Evolutionary conservation across 2,797 vertebrate genomes (phyloP), one percentile per base, ranked within the genome.

Genomic region (Chelidonichthys spinosus): DNA sequence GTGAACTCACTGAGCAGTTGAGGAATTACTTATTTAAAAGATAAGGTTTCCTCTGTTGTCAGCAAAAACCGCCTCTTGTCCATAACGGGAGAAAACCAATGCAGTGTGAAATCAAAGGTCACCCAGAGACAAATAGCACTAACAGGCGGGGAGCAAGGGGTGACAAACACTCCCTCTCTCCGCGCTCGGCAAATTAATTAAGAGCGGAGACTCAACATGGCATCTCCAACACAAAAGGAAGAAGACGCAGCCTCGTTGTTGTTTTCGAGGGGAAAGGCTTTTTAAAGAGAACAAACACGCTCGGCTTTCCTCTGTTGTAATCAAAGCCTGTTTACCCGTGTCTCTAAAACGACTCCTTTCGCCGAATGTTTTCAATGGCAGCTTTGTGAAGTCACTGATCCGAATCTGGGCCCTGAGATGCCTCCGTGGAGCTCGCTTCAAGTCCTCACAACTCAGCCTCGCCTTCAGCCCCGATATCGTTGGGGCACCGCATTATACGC

Each of bases 1-100:
- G 92, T 92, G 90, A 92, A 94, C 91, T 91, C 92, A 89, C 91
- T 84, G 91, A 94, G 92, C 93, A 92, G 91, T 93, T 93, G 90
- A 93, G 90, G 93, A 95, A 95, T 96, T 94, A 95, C 94, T 95
- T 95, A 95, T 96, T 95, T 95, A 95, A 95, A 94, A 95, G 95
- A 95, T 95, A 95, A 93, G 91, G 86, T 92, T 95, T 94, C 87
- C 92, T 94, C 92, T 93, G 92, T 93, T 93, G 94, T 95, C 94
- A 95, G 94, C 94, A 92, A 91, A 95, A 94, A 86, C 36, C 75
- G 79, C 87, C 82, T 93, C 89, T 93, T 94, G 93, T 94, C 93
- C 89, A 93, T 94, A 93, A 94, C 83, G 73, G 91, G 90, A 90
- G 92, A 90, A 94, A 94, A 89, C 88, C 94, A 94, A 94, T 92